Conservation (phyloP, 2,888 invertebrate species). For the Sicus ferrugineus region DNA sequence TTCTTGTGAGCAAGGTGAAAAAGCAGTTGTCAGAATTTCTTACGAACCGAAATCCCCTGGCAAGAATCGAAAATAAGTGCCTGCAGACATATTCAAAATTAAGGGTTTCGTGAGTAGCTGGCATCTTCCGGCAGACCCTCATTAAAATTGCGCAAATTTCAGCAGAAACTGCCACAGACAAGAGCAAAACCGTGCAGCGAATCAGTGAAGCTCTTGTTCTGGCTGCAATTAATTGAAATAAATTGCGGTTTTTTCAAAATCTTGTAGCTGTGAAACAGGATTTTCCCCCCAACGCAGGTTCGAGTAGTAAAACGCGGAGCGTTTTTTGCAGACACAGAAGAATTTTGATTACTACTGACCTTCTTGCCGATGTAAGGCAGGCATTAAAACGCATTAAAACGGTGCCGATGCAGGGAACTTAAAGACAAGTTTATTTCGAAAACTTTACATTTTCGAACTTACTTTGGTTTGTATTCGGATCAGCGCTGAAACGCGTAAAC, state of each 20-base stretch:
- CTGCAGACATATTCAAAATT: conserved; percentile 29
- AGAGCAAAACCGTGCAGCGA: background rate
- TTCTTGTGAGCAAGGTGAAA: background rate
- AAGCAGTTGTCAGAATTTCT: conserved; percentile 4
- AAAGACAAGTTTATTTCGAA: too few species aligned
- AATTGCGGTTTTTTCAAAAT: conserved; percentile 12
- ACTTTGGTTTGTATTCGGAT: too few species aligned
- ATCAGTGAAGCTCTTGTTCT: conserved; percentile 6
- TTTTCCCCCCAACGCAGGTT: too few species aligned
- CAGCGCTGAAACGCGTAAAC: too few species aligned
- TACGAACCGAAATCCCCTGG: conserved; percentile 4
- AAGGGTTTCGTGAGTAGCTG: conserved; percentile 20
- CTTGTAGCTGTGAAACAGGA: background rate
- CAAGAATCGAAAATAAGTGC: conserved; percentile 20
- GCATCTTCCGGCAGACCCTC: conserved; percentile 17
- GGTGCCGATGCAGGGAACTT: too few species aligned
- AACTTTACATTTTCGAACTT: too few species aligned
- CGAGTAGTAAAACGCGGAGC: background rate
- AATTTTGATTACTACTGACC: background rate
- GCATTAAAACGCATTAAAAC: too few species aligned
- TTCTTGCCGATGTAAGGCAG: too few species aligned
- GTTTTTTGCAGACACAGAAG: background rate
- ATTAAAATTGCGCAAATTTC: conserved; percentile 13
- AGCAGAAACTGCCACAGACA: background rate
- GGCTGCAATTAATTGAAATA: conserved; percentile 19